These are phyloP conservation scores for Triops longicaudatus DNA, from an alignment of 1,140 invertebrate species.

Conservation along the genomic window DNA sequence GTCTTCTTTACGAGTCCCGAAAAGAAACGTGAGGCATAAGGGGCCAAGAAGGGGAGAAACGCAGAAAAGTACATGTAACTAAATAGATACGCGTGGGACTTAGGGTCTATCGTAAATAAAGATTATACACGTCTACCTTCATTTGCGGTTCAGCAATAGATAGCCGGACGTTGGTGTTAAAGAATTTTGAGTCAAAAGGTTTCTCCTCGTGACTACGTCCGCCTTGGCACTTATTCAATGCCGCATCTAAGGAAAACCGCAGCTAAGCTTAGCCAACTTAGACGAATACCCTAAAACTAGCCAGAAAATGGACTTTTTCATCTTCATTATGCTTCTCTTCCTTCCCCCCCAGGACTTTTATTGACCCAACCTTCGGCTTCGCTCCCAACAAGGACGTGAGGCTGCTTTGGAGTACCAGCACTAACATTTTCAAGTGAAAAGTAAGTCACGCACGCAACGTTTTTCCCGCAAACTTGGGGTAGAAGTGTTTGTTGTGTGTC, in stretches of 20 bases:
- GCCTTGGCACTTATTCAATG: conserved; percentile 7
- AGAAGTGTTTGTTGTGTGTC: conserved; percentile 9
- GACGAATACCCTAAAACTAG: not conserved
- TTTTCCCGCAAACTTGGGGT: not conserved
- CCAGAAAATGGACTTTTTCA: conserved; percentile 9
- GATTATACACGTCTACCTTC: conserved; percentile 11
- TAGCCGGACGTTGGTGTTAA: conserved; percentile 7
- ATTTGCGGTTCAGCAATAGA: conserved; percentile 6
- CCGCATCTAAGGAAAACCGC: conserved; percentile 6
- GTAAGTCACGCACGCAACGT: conserved; percentile 2
- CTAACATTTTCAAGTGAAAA: conserved; percentile 9
- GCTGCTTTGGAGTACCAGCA: not conserved
- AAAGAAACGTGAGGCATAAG: not conserved
- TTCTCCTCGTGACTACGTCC: conserved; percentile 14
- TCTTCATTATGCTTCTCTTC: not conserved
- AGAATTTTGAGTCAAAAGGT: not conserved
- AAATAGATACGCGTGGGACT: not conserved
- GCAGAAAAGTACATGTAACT: not conserved
- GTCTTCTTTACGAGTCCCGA: not conserved
- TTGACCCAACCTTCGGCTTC: conserved; percentile 2
- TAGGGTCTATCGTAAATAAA: conserved; percentile 15
- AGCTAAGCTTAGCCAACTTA: not conserved
- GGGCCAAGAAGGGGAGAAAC: not conserved
- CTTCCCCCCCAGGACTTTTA: not conserved
- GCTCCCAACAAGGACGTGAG: not conserved